phyloP scores from a whole-genome alignment of 2,888 invertebrate species.

The Lamellibrachia columna region DNA sequence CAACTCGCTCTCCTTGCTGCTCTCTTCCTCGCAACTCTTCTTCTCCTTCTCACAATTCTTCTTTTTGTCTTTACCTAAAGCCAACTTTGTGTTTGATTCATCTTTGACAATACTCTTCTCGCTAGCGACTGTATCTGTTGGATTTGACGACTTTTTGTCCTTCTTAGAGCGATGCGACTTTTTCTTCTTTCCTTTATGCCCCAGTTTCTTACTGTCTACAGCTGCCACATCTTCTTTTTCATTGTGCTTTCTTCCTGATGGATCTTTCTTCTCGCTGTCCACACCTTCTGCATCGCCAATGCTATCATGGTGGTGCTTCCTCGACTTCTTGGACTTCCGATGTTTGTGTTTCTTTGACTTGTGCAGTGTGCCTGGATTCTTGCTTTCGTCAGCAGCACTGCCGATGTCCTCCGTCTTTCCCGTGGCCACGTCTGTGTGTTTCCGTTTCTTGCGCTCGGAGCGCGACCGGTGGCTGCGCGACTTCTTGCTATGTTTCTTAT shows the following conservation, averaged over 20 bases:
- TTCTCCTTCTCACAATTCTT: slow-evolving; percentile 38
- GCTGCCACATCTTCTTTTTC: slow-evolving; percentile 22
- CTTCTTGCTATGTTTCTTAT: slow-evolving; percentile 19
- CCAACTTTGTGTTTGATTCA: background rate
- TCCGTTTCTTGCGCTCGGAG: slow-evolving; percentile 19
- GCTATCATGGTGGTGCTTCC: slow-evolving; percentile 23
- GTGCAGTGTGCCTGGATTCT: slow-evolving; percentile 1
- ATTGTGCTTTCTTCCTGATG: background rate
- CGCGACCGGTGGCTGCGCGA: background rate
- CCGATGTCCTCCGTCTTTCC: background rate
- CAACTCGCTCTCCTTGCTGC: slow-evolving; percentile 47
- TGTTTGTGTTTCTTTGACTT: slow-evolving; percentile 26
- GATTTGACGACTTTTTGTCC: slow-evolving; percentile 20
- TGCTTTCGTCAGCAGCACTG: background rate
- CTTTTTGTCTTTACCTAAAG: slow-evolving; percentile 25
- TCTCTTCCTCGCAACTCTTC: slow-evolving; percentile 28
- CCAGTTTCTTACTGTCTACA: slow-evolving; percentile 27
- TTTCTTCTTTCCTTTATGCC: slow-evolving; percentile 28
- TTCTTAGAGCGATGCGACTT: slow-evolving; percentile 33
- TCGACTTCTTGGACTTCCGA: slow-evolving; percentile 28
- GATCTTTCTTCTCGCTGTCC: background rate
- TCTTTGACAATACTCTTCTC: background rate
- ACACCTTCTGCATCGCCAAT: slow-evolving; percentile 31
- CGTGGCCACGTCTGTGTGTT: background rate
- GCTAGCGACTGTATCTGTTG: background rate